Conservation (phyloP, 2,888 invertebrate species). For the Tinea trinotella region DNA sequence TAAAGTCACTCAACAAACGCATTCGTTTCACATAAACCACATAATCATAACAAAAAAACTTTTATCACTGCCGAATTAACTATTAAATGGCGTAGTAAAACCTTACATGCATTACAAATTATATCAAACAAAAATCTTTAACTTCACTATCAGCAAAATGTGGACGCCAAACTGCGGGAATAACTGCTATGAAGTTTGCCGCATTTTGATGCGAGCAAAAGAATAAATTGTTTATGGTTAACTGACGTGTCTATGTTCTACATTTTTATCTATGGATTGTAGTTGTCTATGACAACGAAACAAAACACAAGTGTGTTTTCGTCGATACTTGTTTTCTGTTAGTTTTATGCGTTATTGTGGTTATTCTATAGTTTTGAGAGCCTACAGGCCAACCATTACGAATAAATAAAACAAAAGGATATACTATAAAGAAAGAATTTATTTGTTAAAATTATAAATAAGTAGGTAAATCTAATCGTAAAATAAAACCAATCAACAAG, state of each 20-base stretch:
- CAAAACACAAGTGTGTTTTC: not conserved
- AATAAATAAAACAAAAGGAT: not conserved
- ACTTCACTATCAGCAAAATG: conserved; percentile 52
- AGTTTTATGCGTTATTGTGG: too few relatives aligned
- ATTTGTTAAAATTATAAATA: not conserved
- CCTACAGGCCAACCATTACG: too few relatives aligned
- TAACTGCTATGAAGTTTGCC: conserved; percentile 66
- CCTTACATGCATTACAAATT: conserved; percentile 62
- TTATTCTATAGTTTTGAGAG: too few relatives aligned
- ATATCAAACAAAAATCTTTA: conserved; percentile 24
- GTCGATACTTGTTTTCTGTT: too few relatives aligned
- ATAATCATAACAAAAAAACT: conserved; percentile 35
- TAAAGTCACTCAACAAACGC: not conserved
- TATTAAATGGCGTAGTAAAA: conserved; percentile 35
- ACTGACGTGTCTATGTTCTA: conserved; percentile 20
- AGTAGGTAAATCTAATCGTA: not conserved
- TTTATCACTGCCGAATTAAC: not conserved
- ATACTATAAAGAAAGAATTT: not conserved
- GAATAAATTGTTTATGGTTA: conserved; percentile 23
- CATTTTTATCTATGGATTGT: not conserved
- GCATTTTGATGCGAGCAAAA: conserved; percentile 21
- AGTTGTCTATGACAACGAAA: not conserved
- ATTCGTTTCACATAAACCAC: conserved; percentile 40
- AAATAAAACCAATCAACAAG: not conserved
- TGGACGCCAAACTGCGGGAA: conserved; percentile 71